Evolutionary conservation across 2,888 invertebrate genomes (phyloP).

Genomic region (Agriotes lineatus): DNA sequence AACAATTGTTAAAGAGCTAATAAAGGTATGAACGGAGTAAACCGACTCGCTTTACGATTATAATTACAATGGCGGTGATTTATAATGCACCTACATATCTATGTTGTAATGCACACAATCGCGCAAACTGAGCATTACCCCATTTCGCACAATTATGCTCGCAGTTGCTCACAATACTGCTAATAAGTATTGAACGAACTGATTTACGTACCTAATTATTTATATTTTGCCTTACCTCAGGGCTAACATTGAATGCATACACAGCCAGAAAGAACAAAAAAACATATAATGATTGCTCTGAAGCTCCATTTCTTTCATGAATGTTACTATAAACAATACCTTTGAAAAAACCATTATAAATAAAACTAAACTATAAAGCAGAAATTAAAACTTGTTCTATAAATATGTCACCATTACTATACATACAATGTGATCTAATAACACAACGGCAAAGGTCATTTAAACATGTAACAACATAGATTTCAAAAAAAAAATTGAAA

Average conservation of each 20-base stretch:
- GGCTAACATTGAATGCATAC: background rate
- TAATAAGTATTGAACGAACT: background rate
- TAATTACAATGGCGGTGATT: slow-evolving; percentile 31
- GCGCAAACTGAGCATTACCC: slow-evolving; percentile 4
- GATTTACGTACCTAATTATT: background rate
- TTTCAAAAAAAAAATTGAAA: no score
- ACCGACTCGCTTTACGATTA: slow-evolving; percentile 26
- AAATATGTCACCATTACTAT: no score
- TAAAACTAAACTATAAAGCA: no score
- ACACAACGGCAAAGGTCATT: no score
- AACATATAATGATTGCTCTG: no score
- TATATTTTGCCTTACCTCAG: background rate
- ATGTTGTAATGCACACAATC: slow-evolving; percentile 12
- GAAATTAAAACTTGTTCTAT: no score
- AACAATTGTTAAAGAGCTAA: slow-evolving; percentile 40
- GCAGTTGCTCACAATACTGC: background rate
- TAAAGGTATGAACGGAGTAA: slow-evolving; percentile 29
- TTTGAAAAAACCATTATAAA: no score
- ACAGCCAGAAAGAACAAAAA: no score
- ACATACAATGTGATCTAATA: no score
- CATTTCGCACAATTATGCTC: slow-evolving; percentile 6
- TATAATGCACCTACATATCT: slow-evolving; percentile 22
- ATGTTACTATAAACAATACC: no score
- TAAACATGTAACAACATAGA: no score
- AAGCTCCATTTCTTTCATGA: no score